phyloP scores from a whole-genome alignment of 2,113 vertebrate species.

The Vimba vimba region DNA sequence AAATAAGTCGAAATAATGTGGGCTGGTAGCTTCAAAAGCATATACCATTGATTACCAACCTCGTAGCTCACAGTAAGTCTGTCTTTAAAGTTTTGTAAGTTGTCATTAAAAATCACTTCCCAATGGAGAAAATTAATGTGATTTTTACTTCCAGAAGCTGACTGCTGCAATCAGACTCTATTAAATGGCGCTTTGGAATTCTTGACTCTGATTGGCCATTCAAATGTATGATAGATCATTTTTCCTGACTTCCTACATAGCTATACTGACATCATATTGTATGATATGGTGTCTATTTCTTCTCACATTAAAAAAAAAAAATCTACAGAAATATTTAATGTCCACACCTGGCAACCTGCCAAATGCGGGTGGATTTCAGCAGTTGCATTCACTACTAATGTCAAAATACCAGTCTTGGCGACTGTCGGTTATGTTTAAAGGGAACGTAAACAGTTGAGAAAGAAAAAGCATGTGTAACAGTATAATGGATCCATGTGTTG shows the following conservation, averaged over 20 bases:
- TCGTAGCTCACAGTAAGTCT: background rate
- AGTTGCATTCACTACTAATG: too few relatives aligned
- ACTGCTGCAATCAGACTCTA: background rate
- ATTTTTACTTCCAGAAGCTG: background rate
- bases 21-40: background rate
- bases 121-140: background rate
- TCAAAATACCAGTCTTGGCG: too few relatives aligned
- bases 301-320: background rate
- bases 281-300: background rate
- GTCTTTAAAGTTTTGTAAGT: background rate
- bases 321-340: background rate
- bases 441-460: too few relatives aligned
- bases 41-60: background rate
- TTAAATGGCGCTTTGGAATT: background rate
- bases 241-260: background rate
- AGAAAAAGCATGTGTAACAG: too few relatives aligned
- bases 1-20: background rate
- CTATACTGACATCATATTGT: background rate
- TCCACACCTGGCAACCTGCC: background rate
- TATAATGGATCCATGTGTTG: too few relatives aligned
- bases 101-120: background rate
- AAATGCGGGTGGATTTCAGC: too few relatives aligned
- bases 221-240: background rate
- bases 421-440: too few relatives aligned
- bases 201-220: background rate